Evolutionary conservation across 2,888 invertebrate species (phyloP).

Genomic region (Hydrotaea cyrtoneurina): DNA sequence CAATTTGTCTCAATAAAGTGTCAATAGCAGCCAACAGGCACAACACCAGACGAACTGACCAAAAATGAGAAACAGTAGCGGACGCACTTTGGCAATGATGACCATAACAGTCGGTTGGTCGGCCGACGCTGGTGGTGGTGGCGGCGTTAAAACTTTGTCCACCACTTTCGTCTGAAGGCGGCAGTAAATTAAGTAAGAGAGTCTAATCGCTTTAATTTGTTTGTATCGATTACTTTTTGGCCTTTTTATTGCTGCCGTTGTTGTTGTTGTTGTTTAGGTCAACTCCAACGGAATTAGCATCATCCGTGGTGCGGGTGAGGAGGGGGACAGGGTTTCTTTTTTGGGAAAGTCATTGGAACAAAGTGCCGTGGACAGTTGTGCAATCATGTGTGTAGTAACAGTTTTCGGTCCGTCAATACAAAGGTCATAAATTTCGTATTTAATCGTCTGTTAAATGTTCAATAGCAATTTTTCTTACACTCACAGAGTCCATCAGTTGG

Average conservation of each 20-base stretch:
- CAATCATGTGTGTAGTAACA: constrained; percentile 36
- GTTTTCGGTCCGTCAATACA: constrained; percentile 63
- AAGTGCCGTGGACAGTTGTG: constrained; percentile 36
- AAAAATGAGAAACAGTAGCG: too few relatives aligned
- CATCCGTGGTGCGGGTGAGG: background rate
- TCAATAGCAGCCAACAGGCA: constrained; percentile 65
- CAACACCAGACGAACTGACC: constrained; percentile 26
- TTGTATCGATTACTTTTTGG: constrained; percentile 65
- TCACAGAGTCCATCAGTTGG: constrained; percentile 68
- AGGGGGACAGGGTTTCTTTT: background rate
- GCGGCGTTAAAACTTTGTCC: constrained; percentile 35
- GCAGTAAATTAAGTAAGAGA: constrained; percentile 56
- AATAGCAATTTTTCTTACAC: constrained; percentile 64
- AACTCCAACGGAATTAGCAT: constrained; percentile 63
- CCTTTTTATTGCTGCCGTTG: constrained; percentile 47
- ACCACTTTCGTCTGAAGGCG: constrained; percentile 16
- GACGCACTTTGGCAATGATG: constrained; percentile 57
- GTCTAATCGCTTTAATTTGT: constrained; percentile 65
- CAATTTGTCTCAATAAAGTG: constrained; percentile 71
- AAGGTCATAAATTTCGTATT: constrained; percentile 74
- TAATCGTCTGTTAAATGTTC: constrained; percentile 76
- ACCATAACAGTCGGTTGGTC: constrained; percentile 51
- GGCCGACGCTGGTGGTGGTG: background rate
- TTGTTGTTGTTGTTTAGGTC: constrained; percentile 27
- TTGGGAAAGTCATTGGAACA: background rate